Evolutionary conservation across 2,888 invertebrate species (phyloP), one percentile per base, ranked within the genome.

Genomic region (Onthophagus sagittarius): DNA sequence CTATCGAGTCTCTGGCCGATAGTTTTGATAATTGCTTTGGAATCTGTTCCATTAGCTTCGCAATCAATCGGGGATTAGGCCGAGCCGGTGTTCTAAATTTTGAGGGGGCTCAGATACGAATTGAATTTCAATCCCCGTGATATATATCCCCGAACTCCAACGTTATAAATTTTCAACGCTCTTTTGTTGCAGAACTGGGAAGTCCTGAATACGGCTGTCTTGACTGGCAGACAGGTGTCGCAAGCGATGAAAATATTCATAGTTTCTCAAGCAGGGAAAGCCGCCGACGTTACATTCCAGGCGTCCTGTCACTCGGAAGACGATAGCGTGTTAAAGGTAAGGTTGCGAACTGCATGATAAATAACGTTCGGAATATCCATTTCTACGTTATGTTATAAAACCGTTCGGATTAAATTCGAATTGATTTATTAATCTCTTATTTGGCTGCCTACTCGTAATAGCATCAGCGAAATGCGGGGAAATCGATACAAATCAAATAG

Each of bases 201-300:
- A 86, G 91, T 98, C 62, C 89, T 98, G 86, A 98, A 98, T 87
- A 96, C 97, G 0, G 98, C 98, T 0, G 95, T 97, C 75, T 88
- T 98, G 82, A 98, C 97, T 5, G 97, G 97, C 0, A 92, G 94
- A 71, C 96, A 96, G 86, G 96, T 97, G 76, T 95, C 96, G 0
- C 96, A 96, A 81, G 95, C 97, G 13, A 94, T 98, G 94, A 95
- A 96, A 86, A 95, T 98, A 79, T 94, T 96, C 85, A 95, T 97
- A 80, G 97, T 98, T 69, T 96, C 96, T 64, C 95, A 97, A 84
- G 94, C 95, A 0, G 97, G 97, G 13, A 94, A 95, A 86, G 94
- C 97, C 5, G 96, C 96, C 74, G 98, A 98, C 86, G 97, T 98
- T 79, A 98, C 98, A 15, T 88, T 96, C 76, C 96, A 97, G 85